phyloP scores from a whole-genome alignment of 2,888 invertebrate genomes.

The Phrixothrix hirtus region DNA sequence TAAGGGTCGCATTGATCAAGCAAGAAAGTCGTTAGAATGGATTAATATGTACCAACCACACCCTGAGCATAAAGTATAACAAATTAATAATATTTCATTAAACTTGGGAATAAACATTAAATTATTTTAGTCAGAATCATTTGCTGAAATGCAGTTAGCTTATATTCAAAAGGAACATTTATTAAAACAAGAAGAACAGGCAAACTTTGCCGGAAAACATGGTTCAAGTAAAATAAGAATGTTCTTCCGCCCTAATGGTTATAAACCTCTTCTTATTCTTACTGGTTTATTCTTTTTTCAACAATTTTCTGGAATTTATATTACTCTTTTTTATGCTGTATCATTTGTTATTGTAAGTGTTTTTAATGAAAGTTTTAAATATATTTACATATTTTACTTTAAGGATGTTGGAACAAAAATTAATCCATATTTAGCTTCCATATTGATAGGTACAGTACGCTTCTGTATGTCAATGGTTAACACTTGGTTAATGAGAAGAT shows the following conservation, averaged over 20 bases:
- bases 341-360: conserved; percentile 60
- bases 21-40: conserved; percentile 58
- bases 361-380: background rate
- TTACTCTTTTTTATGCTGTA: conserved; percentile 65
- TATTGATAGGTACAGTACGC: conserved; percentile 61
- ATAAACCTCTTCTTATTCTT: conserved; percentile 62
- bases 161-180: conserved; percentile 60
- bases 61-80: conserved; percentile 48
- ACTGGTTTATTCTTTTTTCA: conserved; percentile 63
- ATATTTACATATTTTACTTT: conserved; percentile 21
- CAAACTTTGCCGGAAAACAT: conserved; percentile 49
- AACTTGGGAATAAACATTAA: background rate
- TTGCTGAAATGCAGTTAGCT: conserved; percentile 60
- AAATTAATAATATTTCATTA: background rate
- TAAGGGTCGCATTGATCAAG: conserved; percentile 59
- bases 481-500: conserved; percentile 60
- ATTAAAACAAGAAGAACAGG: conserved; percentile 54
- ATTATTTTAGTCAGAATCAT: conserved; percentile 50
- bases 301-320: conserved; percentile 65
- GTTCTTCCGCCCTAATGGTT: conserved; percentile 62
- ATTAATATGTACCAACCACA: conserved; percentile 48
- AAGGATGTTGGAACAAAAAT: conserved; percentile 60
- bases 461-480: conserved; percentile 63
- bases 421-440: conserved; percentile 61
- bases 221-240: conserved; percentile 50